Conservation (phyloP, 2,888 invertebrate species). For the Platycnemis pennipes region DNA sequence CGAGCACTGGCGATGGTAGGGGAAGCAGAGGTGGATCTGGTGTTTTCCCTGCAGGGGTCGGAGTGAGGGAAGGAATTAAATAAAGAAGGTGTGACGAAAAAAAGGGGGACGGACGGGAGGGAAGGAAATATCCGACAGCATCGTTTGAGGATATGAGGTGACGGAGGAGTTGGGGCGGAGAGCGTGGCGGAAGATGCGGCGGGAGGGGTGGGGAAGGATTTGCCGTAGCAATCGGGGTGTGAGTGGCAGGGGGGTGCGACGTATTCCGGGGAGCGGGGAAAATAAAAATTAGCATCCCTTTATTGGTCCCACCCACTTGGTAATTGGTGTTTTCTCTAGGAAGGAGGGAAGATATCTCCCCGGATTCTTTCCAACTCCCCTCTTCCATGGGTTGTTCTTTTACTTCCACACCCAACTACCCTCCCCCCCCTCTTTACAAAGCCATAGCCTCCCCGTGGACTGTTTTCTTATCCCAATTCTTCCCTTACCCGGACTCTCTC, state of each 20-base stretch:
- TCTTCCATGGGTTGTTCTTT: background rate
- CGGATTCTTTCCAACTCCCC: background rate
- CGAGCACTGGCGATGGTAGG: background rate
- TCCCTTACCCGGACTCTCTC: too few species aligned
- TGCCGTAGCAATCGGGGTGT: background rate
- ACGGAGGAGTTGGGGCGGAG: background rate
- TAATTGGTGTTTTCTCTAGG: slow-evolving; percentile 64
- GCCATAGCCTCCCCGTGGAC: background rate
- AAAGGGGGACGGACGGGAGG: background rate
- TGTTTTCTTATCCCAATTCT: background rate
- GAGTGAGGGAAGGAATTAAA: background rate
- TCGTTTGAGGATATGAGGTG: slow-evolving; percentile 60
- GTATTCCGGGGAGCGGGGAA: too few species aligned
- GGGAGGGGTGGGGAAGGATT: background rate
- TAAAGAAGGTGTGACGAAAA: background rate
- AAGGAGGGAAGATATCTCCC: background rate
- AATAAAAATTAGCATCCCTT: slow-evolving; percentile 63
- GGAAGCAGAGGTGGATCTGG: background rate
- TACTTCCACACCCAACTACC: background rate
- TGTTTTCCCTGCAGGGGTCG: background rate
- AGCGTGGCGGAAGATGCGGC: background rate
- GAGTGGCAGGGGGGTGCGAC: background rate
- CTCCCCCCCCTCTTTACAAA: background rate
- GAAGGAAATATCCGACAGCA: background rate
- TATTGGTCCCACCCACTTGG: slow-evolving; percentile 62